phyloP scores from a whole-genome alignment of 2,797 vertebrate species.

The Rhabdophis nuchalis region DNA sequence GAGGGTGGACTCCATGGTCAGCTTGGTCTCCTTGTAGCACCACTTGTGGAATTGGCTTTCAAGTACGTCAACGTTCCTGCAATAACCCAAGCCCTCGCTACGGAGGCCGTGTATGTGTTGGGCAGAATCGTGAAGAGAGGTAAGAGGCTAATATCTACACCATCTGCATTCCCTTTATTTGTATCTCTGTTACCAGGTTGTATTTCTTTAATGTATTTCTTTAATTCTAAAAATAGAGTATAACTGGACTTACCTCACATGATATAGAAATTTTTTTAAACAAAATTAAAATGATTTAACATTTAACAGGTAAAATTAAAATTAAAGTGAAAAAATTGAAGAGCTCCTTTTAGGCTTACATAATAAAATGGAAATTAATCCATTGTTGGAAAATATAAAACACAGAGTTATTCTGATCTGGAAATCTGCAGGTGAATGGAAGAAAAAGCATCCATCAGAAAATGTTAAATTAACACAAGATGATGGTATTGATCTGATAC shows the following conservation, averaged over 20 bases:
- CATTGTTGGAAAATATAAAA: neutral
- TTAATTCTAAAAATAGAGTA: neutral
- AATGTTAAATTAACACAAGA: neutral
- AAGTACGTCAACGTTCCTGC: conserved; percentile 94
- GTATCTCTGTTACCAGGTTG: neutral
- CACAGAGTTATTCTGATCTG: neutral
- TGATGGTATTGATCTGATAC: neutral
- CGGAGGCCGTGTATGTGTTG: conserved; percentile 92
- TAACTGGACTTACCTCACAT: neutral
- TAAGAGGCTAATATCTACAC: conserved; percentile 32
- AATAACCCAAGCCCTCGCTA: conserved; percentile 93
- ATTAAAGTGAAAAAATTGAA: neutral
- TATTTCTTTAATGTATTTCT: neutral
- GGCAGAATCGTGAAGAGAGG: conserved; percentile 96
- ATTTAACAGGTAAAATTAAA: neutral
- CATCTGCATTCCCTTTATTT: neutral
- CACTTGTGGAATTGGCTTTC: conserved; percentile 94
- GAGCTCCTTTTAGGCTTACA: neutral
- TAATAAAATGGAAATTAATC: neutral
- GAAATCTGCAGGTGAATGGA: neutral
- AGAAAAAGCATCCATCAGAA: neutral
- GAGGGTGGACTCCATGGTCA: conserved; percentile 97
- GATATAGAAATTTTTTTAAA: neutral
- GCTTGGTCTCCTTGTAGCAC: conserved; percentile 95
- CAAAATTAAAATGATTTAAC: neutral